A percentile compares a stretch with the other conserved stretches of the same genome.
These are phyloP conservation scores for Ellobium chinense DNA, from an alignment of 2,888 invertebrate genomes.

Conservation along the genomic window DNA sequence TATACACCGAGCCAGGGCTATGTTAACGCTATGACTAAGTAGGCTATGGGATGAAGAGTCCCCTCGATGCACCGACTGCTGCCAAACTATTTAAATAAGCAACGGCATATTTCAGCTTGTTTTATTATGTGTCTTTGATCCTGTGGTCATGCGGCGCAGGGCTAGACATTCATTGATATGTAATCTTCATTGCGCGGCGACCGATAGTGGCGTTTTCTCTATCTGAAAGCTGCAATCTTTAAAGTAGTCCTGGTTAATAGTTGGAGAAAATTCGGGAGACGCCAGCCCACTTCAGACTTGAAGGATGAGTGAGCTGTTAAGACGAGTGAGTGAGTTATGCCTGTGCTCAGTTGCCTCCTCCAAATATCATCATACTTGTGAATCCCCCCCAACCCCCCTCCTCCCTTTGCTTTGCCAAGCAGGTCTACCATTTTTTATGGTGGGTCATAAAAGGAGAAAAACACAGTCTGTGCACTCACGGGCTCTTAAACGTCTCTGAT, in stretches of 20 bases:
- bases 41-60: no score
- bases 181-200: not conserved
- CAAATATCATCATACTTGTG: no score
- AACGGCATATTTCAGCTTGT: not conserved
- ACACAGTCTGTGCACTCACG: no score
- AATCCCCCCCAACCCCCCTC: no score
- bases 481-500: no score
- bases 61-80: no score
- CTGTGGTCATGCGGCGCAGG: not conserved
- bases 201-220: not conserved
- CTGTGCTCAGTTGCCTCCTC: not conserved
- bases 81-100: not conserved
- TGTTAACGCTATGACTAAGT: no score
- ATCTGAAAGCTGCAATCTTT: slow-evolving; percentile 1
- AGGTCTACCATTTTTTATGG: no score
- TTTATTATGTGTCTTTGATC: not conserved
- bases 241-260: not conserved
- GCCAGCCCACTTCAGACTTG: slow-evolving; percentile 10
- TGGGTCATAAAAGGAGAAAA: no score
- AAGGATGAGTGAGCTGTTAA: not conserved
- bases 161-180: not conserved
- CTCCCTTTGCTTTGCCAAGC: no score
- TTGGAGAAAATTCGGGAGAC: not conserved
- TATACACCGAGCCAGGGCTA: no score
- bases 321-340: slow-evolving; percentile 3